Conservation (phyloP, 2,797 vertebrate species). For the Chelon labrosus region DNA sequence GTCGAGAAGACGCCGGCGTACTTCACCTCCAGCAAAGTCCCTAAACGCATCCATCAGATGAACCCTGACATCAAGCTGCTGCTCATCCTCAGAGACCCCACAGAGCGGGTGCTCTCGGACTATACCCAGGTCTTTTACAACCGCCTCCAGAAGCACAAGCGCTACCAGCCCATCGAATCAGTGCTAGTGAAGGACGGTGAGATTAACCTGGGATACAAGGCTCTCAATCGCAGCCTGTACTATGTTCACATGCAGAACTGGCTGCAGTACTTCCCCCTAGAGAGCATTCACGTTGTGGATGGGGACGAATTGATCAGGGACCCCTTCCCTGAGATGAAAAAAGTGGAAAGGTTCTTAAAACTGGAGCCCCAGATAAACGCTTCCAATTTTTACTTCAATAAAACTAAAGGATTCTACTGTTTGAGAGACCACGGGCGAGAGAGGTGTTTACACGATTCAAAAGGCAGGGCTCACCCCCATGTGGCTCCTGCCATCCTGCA, state of each 20-base stretch:
- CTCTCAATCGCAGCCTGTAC: constrained; percentile 96
- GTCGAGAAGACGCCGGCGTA: constrained; percentile 98
- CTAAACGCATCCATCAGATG: constrained; percentile 90
- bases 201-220: constrained; percentile 95
- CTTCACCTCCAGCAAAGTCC: constrained; percentile 93
- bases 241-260: constrained; percentile 94
- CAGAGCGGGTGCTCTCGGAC: constrained; percentile 95
- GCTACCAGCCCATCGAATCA: constrained; percentile 90
- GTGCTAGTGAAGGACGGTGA: constrained; percentile 90
- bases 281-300: constrained; percentile 92
- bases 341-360: constrained; percentile 92
- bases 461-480: constrained; percentile 92
- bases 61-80: constrained; percentile 90
- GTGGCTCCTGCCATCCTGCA: constrained; percentile 88
- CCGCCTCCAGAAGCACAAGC: constrained; percentile 94
- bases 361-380: constrained; percentile 92
- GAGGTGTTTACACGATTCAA: constrained; percentile 96
- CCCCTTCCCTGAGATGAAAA: constrained; percentile 93
- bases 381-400: constrained; percentile 98
- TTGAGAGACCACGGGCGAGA: constrained; percentile 91
- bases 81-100: constrained; percentile 96
- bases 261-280: constrained; percentile 91
- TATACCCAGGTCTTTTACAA: constrained; percentile 99
- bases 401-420: constrained; percentile 98
- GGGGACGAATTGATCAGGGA: constrained; percentile 93